Base-by-base conservation (phyloP, 2,113 vertebrate genomes). In the Xiphorhynchus elegans region DNA sequence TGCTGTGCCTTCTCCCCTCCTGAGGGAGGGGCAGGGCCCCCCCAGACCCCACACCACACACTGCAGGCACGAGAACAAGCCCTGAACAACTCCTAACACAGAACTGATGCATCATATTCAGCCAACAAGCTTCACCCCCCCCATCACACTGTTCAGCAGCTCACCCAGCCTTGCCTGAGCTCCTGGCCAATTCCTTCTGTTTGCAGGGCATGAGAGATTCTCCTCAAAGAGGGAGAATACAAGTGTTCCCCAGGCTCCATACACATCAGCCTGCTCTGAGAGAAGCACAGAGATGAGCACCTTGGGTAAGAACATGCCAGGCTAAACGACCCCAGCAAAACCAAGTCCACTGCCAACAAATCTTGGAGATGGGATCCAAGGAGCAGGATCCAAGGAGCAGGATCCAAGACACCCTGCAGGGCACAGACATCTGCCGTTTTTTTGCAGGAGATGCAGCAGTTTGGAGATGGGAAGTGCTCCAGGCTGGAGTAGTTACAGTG, bases 341-440 rank as follows among this genome's bases (percentile, higher is more conserved):
- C 50, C 53, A 62, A 58, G n/a, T 2, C 29, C 26, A 0, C 0
- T 69, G 94, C 85, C 85, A 95, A 25, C 26, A 70, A 6, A 64
- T 28, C 60, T 16, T 25, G 79, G 31, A 56, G 49, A 1, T 11
- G 4, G 52, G 58, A 92, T 80, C 42, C 86, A 78, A 40, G 91
- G 58, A 94, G 66, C 6, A 68, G 66, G 53, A 79, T 80, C 42
- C 86, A 78, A 40, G 91, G 58, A 94, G 66, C 6, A 68, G 62
- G 53, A 79, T 49, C 46, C 79, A 85, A 69, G 89, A 53, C 50
- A 46, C 84, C 66, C 91, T 35, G 78, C 52, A 23, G 92, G 92
- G 82, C 8, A 16, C 85, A 76, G 92, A 87, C 90, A 95, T 90
- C 94, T 93, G 95, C 87, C n/a, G 11, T 15, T 80, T 28, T 28